Percentiles rank a stretch among this genome's conserved stretches.
These are phyloP conservation scores for Corvus moneduloides DNA, from an alignment of 2,113 vertebrate genomes.

Conservation along the genomic window DNA sequence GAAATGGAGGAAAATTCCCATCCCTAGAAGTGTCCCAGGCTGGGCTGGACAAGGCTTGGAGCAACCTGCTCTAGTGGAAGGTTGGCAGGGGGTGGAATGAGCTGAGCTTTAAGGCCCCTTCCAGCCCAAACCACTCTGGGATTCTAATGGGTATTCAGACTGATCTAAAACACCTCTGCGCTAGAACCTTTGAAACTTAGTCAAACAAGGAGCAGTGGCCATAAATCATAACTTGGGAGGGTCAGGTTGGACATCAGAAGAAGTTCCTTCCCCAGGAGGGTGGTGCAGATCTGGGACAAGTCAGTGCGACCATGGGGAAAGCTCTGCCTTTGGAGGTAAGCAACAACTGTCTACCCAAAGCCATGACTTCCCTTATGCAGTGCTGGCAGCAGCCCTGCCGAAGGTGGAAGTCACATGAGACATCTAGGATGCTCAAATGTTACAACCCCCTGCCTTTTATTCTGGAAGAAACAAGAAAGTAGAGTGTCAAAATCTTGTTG, in stretches of 20 bases:
- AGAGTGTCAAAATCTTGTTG: background rate
- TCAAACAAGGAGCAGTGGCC: background rate
- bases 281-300: background rate
- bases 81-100: background rate
- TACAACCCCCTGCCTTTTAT: background rate
- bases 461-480: background rate
- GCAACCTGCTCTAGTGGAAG: background rate
- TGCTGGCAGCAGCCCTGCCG: background rate
- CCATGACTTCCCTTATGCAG: fast-evolving
- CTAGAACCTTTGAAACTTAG: background rate
- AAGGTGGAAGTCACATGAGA: background rate
- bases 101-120: background rate
- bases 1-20: background rate
- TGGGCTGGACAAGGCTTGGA: background rate
- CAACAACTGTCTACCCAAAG: background rate
- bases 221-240: background rate
- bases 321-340: background rate
- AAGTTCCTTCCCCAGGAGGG: background rate
- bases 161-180: background rate
- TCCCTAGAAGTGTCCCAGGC: background rate
- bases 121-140: background rate
- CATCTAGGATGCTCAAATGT: background rate
- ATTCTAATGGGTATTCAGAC: background rate
- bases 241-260: fast-evolving
- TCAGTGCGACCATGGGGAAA: background rate